Evolutionary conservation across 2,888 invertebrate species (phyloP), one percentile per base, ranked within the genome.

Genomic region (Lasioglossum morio): DNA sequence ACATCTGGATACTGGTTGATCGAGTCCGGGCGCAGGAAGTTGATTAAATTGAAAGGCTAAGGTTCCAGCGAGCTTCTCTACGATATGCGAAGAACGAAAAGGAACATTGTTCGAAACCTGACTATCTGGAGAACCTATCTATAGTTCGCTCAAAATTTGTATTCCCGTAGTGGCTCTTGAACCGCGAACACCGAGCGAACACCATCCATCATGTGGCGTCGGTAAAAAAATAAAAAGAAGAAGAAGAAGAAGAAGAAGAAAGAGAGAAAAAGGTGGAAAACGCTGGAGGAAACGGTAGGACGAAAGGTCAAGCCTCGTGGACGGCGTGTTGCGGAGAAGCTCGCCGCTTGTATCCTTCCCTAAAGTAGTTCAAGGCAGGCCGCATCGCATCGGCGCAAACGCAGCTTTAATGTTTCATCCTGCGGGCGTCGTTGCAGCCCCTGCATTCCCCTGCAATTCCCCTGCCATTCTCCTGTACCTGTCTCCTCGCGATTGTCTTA

Each of bases 381-480:
- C 80, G 46, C 46, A 46, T 46, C 80, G 81, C 69, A 85, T 78
- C 85, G 80, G 88, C 88, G 89, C 88, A 88, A 87, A 89, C 88
- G 88, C 87, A 72, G 85, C 87, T 81, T 88, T 81, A 89, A 89
- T 85, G 87, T 88, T 88, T 87, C 83, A 88, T 90, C 83, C 82
- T 87, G 87, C 82, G 77, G 85, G 88, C 86, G 84, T 84, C 70
- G 82, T 73, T 81, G 85, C 81, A 46, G 70, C 84, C 63, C 63
- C 63, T 63, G 63, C 30, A 16, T 30, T 63, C 63, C 16, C 63
- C n/a, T n/a, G n/a, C n/a, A n/a, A n/a, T n/a, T n/a, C n/a, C n/a
- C n/a, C 63, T 63, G 30, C 60, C 3, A 27, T 57, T 57, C 57
- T 2, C 60, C 60, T 30, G 16, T 4, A 16, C 16, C 63, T 30